Base-by-base conservation (phyloP, 2,888 invertebrate species). In the Parnassius mnemosyne region DNA sequence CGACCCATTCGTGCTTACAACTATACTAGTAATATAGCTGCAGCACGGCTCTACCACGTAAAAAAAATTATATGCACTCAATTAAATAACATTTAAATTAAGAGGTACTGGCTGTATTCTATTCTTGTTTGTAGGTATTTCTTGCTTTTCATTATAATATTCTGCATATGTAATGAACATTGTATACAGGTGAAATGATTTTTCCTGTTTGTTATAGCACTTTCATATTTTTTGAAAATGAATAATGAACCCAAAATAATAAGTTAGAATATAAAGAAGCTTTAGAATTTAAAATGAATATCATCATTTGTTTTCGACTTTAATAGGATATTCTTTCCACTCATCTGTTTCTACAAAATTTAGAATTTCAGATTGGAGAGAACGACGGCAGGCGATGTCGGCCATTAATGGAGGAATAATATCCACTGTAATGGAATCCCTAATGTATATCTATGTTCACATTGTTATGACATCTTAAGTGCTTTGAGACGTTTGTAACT, bases 71-170 rank as follows among this genome's bases (percentile, higher is more conserved):
- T 88, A 81, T 84, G 86, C 84, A 85, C 85, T 85, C 85, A 84
- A 88, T 87, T 87, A 87, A 86, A 87, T 87, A 79, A 77, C 82
- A 87, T 88, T 87, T 84, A 85, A 87, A 88, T 88, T 87, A 80
- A 88, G 88, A 85, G 85, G 76, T 75, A 63, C 66, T 60, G 55
- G 49, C 70, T 73, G 71, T 64, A 65, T 64, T 67, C 47, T 53
- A 43, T 58, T 49, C 66, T 70, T 71, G 67, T 67, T 65, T 66
- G 50, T 49, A 60, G 67, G 61, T 67, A 63, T 64, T 56, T 60
- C 63, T 62, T 57, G 66, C 66, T 69, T 71, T 67, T 66, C 63
- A 66, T 69, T 67, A 60, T 65, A 34, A 34, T 34, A 66, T 61
- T 63, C 44, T 62, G 54, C 60, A n/a, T 65, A 54, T 53, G 46